Percentiles rank a stretch among this genome's conserved stretches.
Conservation (phyloP, 1,140 invertebrate genomes). For the Aphidius ervi region DNA sequence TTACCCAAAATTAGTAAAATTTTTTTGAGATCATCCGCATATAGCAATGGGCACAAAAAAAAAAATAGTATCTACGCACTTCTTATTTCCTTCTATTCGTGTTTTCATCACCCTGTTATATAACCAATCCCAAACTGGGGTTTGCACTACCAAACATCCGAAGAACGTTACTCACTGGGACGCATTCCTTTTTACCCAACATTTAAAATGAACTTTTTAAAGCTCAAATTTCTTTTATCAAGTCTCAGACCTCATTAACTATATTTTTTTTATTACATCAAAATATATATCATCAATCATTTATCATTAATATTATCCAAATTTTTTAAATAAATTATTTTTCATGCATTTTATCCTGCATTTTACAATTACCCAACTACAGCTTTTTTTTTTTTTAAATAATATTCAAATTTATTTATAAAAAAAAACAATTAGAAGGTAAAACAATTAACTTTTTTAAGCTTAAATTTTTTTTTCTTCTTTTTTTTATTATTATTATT, state of each 20-base stretch:
- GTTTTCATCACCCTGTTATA: slow-evolving; percentile 36
- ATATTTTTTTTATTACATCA: slow-evolving; percentile 3
- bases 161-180: slow-evolving; percentile 34
- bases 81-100: slow-evolving; percentile 38
- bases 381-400: too few species aligned
- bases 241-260: slow-evolving; percentile 10
- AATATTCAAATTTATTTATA: too few species aligned
- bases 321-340: too few species aligned
- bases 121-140: slow-evolving; percentile 39
- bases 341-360: too few species aligned
- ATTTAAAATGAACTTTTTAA: slow-evolving; percentile 24
- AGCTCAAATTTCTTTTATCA: slow-evolving; percentile 15
- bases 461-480: too few species aligned
- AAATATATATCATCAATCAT: too few species aligned
- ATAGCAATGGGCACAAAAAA: slow-evolving; percentile 35
- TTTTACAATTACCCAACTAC: too few species aligned
- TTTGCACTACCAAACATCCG: slow-evolving; percentile 44
- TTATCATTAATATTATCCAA: too few species aligned
- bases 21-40: slow-evolving; percentile 25
- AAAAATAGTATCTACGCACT: slow-evolving; percentile 1
- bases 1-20: too few species aligned
- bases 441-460: too few species aligned
- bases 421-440: too few species aligned
- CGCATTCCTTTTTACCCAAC: slow-evolving; percentile 35
- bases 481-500: too few species aligned